Evolutionary conservation across 2,888 invertebrate genomes (phyloP), one percentile per base, ranked within the genome.

Genomic region (Oasisia sp.): DNA sequence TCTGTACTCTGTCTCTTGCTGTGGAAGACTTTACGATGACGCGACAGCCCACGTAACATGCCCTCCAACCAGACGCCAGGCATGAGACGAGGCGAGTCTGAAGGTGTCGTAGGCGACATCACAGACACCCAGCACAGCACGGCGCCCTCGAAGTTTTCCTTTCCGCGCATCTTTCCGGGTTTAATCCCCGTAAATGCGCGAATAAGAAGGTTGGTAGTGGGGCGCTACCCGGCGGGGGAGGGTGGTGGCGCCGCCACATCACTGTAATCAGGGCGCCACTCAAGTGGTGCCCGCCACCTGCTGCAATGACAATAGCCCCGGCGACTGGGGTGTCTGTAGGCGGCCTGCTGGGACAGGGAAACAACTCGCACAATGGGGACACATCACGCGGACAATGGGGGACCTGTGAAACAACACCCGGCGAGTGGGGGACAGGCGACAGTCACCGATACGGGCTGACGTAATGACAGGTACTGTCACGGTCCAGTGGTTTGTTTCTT

Each of bases 151-250:
- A 27, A 74, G 74, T 74, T 74, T 74, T 74, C 74, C 27, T 74
- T 74, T 74, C 74, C n/a, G 74, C 27, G 74, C 74, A 74, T 74
- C 74, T 74, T 74, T 27, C 74, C 1, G 74, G 74, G 74, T 27
- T 74, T 74, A 74, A 74, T 74, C 74, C 50, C 74, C 74, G 74
- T 74, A 74, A 74, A 74, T 74, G 74, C 74, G 74, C 27, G 74
- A 74, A 74, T 74, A 74, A 74, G 74, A 74, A 74, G 74, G 74
- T 74, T 74, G 74, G 74, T n/a, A 74, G n/a, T 74, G 74, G 74
- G 74, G 74, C 27, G 74, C 74, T 27, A 74, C 74, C 74, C 74
- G 74, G 19, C 74, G n/a, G 27, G 74, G 74, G 74, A 74, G 74
- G 74, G 74, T 19, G 74, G 27, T 74, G 74, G 27, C 74, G 74